Base-by-base conservation (phyloP, 2,888 invertebrate species). In the Oxytorus armatus region DNA sequence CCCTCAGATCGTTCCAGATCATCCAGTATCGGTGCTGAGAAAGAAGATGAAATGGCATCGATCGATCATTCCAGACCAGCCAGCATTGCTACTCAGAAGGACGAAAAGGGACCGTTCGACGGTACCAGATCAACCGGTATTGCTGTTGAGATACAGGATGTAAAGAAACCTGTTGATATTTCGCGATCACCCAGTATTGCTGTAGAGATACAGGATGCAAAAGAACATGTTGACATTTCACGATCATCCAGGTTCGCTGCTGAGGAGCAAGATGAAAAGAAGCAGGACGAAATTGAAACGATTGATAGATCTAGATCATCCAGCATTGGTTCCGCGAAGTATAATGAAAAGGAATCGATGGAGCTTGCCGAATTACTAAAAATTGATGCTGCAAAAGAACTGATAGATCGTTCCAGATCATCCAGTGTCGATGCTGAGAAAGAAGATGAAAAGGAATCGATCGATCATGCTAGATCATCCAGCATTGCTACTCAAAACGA, bases 301-400 rank as follows among this genome's bases (percentile, higher is more conserved):
- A 8, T 25, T 8, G 21, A 57, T 14, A 14, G 14, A 21, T 70
- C 70, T 7, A 66, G 14, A 18, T 76, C 76, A 16, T 21, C 33
- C 0, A 77, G 66, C 10, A 51, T 82, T 68, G 65, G 57, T 47
- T 25, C 76, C 57, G 83, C 81, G 11, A 72, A 80, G 55, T 2
- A 73, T 0, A 11, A 25, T 1, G 44, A n/a, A n/a, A n/a, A n/a
- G n/a, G n/a, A n/a, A n/a, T n/a, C n/a, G n/a, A n/a, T n/a, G n/a
- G n/a, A n/a, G n/a, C n/a, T n/a, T n/a, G n/a, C n/a, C n/a, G n/a
- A n/a, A n/a, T n/a, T n/a, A n/a, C n/a, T n/a, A n/a, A n/a, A n/a
- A n/a, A n/a, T n/a, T n/a, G n/a, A n/a, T n/a, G n/a, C n/a, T n/a
- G n/a, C 18, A 44, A 21, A 33, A 42, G 49, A 36, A 18, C 18